These are phyloP conservation scores for Siderastrea siderea DNA, from an alignment of 92 coral and sea anemone genomes.

Conservation along the genomic window DNA sequence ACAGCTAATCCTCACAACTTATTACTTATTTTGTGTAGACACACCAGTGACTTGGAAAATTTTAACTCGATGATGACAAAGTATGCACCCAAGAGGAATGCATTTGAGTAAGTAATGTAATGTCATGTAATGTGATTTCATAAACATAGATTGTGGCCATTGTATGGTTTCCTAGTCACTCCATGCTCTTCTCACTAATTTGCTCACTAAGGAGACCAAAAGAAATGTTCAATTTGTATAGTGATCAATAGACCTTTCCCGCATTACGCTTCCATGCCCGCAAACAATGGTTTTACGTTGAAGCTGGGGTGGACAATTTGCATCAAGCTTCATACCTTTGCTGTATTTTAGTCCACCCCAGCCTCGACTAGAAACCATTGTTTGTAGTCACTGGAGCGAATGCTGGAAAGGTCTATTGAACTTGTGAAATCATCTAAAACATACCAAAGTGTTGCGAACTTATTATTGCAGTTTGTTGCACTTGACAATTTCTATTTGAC, in stretches of 20 bases:
- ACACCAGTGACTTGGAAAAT: slow-evolving; percentile 41
- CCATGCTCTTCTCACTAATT: neutral
- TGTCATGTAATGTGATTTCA: slow-evolving; percentile 1
- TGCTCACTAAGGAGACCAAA: no score
- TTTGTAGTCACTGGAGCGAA: neutral
- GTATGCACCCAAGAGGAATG: slow-evolving; percentile 50
- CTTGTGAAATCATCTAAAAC: slow-evolving; percentile 2
- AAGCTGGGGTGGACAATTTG: neutral
- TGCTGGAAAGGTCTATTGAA: slow-evolving; percentile 1
- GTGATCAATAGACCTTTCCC: neutral
- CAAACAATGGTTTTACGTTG: neutral
- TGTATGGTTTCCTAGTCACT: neutral
- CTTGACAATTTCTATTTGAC: slow-evolving; percentile 2
- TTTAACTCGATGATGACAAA: slow-evolving; percentile 56
- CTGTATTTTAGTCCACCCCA: slow-evolving; percentile 1
- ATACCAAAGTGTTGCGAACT: neutral
- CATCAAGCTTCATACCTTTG: neutral
- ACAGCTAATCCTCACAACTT: neutral
- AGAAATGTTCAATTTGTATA: no score
- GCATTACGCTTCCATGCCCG: neutral
- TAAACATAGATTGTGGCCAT: neutral
- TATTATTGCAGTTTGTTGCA: neutral
- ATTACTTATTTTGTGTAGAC: slow-evolving; percentile 14
- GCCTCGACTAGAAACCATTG: neutral
- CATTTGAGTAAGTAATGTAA: slow-evolving; percentile 42